Evolutionary conservation across 1,140 invertebrate genomes (phyloP).

Genomic region (Aphaenogaster ashmeadi): DNA sequence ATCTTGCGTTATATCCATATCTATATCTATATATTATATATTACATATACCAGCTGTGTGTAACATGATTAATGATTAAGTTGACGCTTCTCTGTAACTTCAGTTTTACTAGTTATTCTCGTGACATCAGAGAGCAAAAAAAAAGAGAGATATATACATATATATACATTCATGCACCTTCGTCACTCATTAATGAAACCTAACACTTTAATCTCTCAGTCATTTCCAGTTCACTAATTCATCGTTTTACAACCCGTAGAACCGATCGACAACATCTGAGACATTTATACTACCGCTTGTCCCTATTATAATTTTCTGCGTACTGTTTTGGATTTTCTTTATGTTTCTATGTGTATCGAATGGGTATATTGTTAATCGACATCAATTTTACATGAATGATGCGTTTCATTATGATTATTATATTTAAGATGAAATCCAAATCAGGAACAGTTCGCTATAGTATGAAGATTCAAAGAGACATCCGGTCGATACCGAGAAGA

Average conservation of each 20-base stretch:
- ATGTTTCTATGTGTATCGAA: conserved; percentile 45
- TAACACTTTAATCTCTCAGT: conserved; percentile 73
- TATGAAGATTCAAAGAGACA: conserved; percentile 49
- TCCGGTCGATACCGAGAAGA: not conserved
- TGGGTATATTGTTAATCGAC: conserved; percentile 55
- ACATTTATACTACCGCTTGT: conserved; percentile 56
- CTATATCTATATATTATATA: conserved; percentile 72
- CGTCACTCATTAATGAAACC: conserved; percentile 77
- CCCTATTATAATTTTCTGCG: conserved; percentile 39
- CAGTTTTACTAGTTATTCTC: conserved; percentile 84
- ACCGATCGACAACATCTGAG: conserved; percentile 24
- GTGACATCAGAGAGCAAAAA: conserved; percentile 70
- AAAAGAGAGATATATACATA: conserved; percentile 18
- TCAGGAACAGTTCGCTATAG: conserved; percentile 52
- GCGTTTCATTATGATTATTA: not conserved
- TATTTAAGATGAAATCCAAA: conserved; percentile 19
- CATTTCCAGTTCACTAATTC: conserved; percentile 70
- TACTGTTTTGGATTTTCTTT: conserved; percentile 55
- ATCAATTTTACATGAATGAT: not conserved
- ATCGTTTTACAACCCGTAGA: conserved; percentile 17
- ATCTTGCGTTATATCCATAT: conserved; percentile 83
- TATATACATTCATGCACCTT: conserved; percentile 76
- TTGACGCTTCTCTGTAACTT: conserved; percentile 86
- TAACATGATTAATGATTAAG: conserved; percentile 86
- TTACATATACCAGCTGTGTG: conserved; percentile 87